Percentiles rank a stretch among this genome's conserved stretches.
Conservation (phyloP, 2,113 vertebrate genomes). For the Carlito syrichta region DNA sequence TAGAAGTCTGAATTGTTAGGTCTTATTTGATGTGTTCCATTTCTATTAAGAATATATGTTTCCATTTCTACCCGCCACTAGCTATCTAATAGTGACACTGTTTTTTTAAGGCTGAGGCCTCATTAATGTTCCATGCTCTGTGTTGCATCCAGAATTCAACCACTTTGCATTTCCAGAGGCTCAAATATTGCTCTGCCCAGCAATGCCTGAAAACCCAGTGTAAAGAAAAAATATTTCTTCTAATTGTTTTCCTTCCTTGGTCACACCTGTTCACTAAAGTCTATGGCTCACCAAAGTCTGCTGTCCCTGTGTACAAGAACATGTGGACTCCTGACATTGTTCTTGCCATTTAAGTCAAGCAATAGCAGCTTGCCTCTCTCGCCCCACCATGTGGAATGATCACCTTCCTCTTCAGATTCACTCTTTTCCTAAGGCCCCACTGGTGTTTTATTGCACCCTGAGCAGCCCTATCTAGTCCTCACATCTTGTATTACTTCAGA, state of each 20-base stretch:
- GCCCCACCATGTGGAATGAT: not conserved
- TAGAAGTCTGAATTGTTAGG: not conserved
- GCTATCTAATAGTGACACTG: too few species aligned
- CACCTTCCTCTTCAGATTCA: not conserved
- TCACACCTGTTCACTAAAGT: not conserved
- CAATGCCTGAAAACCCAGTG: not conserved
- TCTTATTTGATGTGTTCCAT: not conserved
- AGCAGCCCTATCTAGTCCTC: not conserved
- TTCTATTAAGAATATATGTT: not conserved
- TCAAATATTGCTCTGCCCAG: not conserved
- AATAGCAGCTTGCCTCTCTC: rapidly evolving
- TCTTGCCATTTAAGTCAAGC: not conserved
- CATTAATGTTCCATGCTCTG: not conserved
- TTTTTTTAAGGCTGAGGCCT: not conserved
- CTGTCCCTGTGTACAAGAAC: too few species aligned
- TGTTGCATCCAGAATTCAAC: not conserved
- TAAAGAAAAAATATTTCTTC: not conserved
- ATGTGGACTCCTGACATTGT: not conserved
- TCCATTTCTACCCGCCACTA: not conserved
- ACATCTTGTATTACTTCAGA: not conserved
- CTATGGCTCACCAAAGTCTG: not conserved
- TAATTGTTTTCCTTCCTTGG: not conserved
- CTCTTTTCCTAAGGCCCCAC: not conserved
- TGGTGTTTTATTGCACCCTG: not conserved
- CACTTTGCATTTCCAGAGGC: not conserved